Conservation (phyloP, 2,888 invertebrate genomes). For the Glyphotaelius pellucidus region DNA sequence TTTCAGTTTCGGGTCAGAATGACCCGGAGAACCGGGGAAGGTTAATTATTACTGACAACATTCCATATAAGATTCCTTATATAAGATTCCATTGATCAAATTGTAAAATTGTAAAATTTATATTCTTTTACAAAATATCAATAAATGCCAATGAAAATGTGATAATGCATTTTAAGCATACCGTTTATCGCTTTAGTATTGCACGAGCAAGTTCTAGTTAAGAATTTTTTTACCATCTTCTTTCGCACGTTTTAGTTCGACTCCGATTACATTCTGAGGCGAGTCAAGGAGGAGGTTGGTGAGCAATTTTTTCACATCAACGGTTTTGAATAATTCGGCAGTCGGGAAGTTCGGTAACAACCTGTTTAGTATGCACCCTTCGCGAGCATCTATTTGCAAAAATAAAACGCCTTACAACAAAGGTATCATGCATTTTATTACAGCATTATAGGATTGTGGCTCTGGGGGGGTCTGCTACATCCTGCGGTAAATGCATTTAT, state of each 20-base stretch:
- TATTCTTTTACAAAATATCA: too few relatives aligned
- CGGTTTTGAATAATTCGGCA: neutral
- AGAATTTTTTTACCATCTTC: too few relatives aligned
- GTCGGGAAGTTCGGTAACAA: neutral
- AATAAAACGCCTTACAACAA: conserved; percentile 13
- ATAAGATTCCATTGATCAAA: too few relatives aligned
- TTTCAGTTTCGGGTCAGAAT: too few relatives aligned
- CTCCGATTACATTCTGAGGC: neutral
- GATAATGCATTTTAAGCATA: too few relatives aligned
- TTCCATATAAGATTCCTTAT: too few relatives aligned
- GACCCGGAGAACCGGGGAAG: too few relatives aligned
- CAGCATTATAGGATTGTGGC: neutral
- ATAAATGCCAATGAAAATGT: too few relatives aligned
- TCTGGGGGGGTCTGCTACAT: neutral
- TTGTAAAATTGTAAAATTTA: too few relatives aligned
- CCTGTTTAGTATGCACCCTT: conserved; percentile 11
- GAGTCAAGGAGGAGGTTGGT: neutral
- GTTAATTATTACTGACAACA: too few relatives aligned
- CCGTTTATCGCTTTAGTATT: too few relatives aligned
- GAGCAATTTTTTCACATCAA: conserved; percentile 2
- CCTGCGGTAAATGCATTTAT: neutral
- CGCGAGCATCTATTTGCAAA: neutral
- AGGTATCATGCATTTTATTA: conserved; percentile 6
- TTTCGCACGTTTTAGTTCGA: neutral
- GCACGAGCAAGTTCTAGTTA: too few relatives aligned